These are phyloP conservation scores for Volucella zonaria DNA, from an alignment of 2,888 invertebrate genomes.

Conservation along the genomic window DNA sequence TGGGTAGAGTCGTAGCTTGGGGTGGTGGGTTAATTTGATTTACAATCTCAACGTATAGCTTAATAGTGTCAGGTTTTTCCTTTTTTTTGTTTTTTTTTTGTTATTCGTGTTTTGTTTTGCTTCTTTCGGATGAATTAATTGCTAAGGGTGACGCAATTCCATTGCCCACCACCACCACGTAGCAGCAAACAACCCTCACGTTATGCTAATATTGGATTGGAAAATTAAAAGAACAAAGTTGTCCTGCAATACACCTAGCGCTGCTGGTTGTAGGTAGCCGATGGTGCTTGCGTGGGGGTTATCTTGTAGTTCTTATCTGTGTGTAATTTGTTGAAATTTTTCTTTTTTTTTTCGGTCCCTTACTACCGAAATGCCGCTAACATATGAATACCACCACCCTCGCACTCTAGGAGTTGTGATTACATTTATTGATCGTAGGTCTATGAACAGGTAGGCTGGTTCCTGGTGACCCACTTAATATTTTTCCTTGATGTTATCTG, in stretches of 20 bases:
- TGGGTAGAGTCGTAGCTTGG: background rate
- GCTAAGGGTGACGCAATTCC: constrained; percentile 55
- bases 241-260: constrained; percentile 6
- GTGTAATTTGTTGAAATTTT: background rate
- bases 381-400: constrained; percentile 9
- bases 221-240: constrained; percentile 44
- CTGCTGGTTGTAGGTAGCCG: background rate
- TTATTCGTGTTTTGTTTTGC: background rate
- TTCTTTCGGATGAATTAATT: constrained; percentile 31
- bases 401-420: constrained; percentile 21
- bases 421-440: constrained; percentile 35
- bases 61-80: constrained; percentile 22
- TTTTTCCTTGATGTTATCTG: too few species aligned
- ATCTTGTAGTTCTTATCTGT: constrained; percentile 28
- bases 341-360: background rate
- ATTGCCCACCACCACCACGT: constrained; percentile 10
- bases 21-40: constrained; percentile 33
- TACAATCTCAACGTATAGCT: constrained; percentile 46
- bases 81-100: background rate
- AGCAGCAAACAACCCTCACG: constrained; percentile 2
- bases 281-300: constrained; percentile 32
- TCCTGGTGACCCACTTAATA: too few species aligned
- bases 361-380: constrained; percentile 1
- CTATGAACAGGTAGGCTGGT: background rate
- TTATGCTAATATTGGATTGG: constrained; percentile 55